Evolutionary conservation across 2,888 invertebrate genomes (phyloP).

Genomic region (Drosophila suboccidentalis): DNA sequence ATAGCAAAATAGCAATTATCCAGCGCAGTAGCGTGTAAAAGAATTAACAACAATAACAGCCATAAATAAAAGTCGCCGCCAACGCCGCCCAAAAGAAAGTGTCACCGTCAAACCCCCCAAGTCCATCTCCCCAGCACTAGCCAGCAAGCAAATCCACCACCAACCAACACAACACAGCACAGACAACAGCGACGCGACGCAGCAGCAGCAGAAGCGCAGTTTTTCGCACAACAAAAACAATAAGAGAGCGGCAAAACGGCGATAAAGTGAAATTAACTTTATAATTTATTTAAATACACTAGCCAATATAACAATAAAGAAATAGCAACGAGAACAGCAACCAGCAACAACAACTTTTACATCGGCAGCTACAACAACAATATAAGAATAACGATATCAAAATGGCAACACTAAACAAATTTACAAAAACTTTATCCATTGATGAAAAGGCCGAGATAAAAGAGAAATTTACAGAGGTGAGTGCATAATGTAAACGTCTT

Average conservation of each 20-base stretch:
- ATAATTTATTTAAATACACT: slow-evolving; percentile 71
- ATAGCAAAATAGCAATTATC: slow-evolving; percentile 61
- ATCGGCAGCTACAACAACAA: slow-evolving; percentile 22
- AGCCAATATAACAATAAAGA: slow-evolving; percentile 53
- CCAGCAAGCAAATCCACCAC: slow-evolving; percentile 59
- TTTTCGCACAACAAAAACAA: slow-evolving; percentile 68
- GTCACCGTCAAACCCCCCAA: slow-evolving; percentile 37
- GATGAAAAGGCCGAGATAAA: slow-evolving; percentile 92
- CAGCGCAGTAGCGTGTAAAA: slow-evolving; percentile 56
- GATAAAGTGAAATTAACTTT: slow-evolving; percentile 73
- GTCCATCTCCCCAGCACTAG: slow-evolving; percentile 15
- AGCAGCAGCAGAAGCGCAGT: slow-evolving; percentile 42
- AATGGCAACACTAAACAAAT: slow-evolving; percentile 84
- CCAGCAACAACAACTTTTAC: slow-evolving; percentile 12
- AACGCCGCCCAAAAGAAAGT: slow-evolving; percentile 63
- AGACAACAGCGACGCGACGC: slow-evolving; percentile 36
- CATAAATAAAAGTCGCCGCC: slow-evolving; percentile 54
- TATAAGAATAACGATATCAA: slow-evolving; percentile 43
- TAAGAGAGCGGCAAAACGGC: slow-evolving; percentile 61
- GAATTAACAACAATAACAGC: slow-evolving; percentile 59
- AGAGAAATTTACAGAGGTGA: slow-evolving; percentile 92
- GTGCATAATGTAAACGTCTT: slow-evolving; percentile 67
- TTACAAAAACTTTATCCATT: slow-evolving; percentile 84
- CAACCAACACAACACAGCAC: slow-evolving; percentile 22
- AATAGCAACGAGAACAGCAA: slow-evolving; percentile 17